These are phyloP conservation scores for Prolemur simus DNA, from an alignment of 2,113 vertebrate genomes.

Conservation along the genomic window DNA sequence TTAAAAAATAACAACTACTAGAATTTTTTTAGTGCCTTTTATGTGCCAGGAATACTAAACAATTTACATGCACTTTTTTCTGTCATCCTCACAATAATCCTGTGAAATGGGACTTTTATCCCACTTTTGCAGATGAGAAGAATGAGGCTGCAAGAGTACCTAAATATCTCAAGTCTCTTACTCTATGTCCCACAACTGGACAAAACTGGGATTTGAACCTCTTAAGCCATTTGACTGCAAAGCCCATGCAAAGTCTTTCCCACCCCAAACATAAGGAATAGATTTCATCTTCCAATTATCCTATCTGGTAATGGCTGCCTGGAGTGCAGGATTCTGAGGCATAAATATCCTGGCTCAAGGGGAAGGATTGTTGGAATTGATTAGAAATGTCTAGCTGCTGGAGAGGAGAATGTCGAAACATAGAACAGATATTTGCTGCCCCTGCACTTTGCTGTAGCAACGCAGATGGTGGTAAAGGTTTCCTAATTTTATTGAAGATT, in stretches of 20 bases:
- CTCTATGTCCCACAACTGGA: neutral
- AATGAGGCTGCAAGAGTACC: neutral
- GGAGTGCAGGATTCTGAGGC: neutral
- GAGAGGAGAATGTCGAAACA: neutral
- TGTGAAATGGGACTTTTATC: neutral
- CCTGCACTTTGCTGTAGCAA: conserved; percentile 54
- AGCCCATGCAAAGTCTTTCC: neutral
- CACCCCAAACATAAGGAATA: neutral
- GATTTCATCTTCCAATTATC: neutral
- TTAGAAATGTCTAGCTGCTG: conserved; percentile 28
- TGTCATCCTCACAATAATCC: neutral
- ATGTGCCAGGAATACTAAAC: neutral
- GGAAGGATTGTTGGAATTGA: conserved; percentile 31
- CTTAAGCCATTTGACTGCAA: neutral
- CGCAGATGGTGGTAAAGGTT: conserved; percentile 34
- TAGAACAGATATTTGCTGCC: neutral
- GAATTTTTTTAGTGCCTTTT: neutral
- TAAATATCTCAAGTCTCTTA: neutral
- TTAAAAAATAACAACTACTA: neutral
- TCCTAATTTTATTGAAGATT: conserved; percentile 54
- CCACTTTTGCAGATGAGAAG: neutral
- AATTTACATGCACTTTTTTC: neutral
- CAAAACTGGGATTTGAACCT: conserved; percentile 3
- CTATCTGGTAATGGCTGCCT: neutral
- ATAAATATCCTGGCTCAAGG: neutral